Evolutionary conservation across 2,888 invertebrate genomes (phyloP), one percentile per base, ranked within the genome.

Genomic region (Ferdinandea cuprea): DNA sequence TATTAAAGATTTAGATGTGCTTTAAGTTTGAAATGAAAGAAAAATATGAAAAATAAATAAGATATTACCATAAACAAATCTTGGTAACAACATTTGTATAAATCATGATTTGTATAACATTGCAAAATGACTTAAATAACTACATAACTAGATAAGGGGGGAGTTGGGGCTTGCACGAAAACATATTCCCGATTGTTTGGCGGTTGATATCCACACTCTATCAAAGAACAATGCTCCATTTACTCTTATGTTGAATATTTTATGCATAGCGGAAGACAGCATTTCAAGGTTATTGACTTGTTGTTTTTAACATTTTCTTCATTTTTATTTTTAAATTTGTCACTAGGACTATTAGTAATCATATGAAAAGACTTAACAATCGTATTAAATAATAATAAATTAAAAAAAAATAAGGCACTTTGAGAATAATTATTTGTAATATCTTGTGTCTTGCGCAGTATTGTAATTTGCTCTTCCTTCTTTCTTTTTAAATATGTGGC

Each of bases 361-460:
- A 61, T 76, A 54, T 77, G 66, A 37, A 78, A 86, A 85, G 84
- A 85, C 59, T 78, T 85, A 83, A 78, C 78, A 78, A 78, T 78
- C 44, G 30, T 63, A 63, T 78, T 83, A 83, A 83, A 77, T 83
- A 66, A 76, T 65, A 81, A 83, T 81, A 85, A 86, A 85, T 86
- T 85, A 66, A 73, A 85, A 85, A 65, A 42, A 65, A 25, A 86
- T 88, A 88, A 88, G 88, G 88, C 88, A 88, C 88, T 88, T 88
- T 88, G 88, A 88, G 88, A 88, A 88, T 88, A 78, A 73, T 73
- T 68, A 83, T 83, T 83, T 78, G 77, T 83, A 81, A 81, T 83
- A 78, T 83, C 83, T 83, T 83, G 83, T 72, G 77, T 81, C 69
- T 76, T 76, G 76, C 58, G 71, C 76, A 65, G 50, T 65, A 28